Base-by-base conservation (phyloP, 1,140 invertebrate genomes). In the Dysdera silvatica region DNA sequence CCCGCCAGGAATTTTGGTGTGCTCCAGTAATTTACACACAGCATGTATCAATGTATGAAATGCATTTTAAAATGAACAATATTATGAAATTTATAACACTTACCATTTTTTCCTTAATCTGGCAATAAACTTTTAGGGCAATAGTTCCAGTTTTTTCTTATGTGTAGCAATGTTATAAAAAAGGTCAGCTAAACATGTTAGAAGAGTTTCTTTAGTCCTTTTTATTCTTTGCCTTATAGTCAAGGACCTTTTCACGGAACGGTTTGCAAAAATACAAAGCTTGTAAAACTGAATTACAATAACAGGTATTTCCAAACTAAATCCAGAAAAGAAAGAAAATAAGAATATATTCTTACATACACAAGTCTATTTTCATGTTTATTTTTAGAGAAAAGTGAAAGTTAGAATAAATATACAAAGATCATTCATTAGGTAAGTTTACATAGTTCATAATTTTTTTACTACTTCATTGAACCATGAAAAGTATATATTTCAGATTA, bases 221-320 rank as follows among this genome's bases (percentile, higher is more conserved):
- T n/a, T 96, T 97, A 75, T 96, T 96, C 76, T 94, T 95, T 48
- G 91, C 91, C 63, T 98, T 98, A 75, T 99, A 99, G 76, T 97
- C 93, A 52, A 99, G 79, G 28, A 99, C 95, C 80, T 93, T 97
- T 72, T 99, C 95, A 76, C 97, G 84, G 76, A 99, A 99, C 65
- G 95, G 95, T 74, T 93, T 88, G 78, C 97, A 99, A 76, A 99
- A 99, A 76, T 98, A 99, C 56, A 99, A 81, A 20, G 97, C 97
- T 85, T 99, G 97, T 57, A 99, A 81, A 56, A 99, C 97, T 40
- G 95, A 98, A 80, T 99, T 99, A 75, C 94, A 97, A 74, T 99
- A 99, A 79, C 97, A 99, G 10, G 97, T 99, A 79, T 99, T 99
- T 57, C 97, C 97, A 84, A 99, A 99, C 93, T 97, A 80, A 70